These are phyloP conservation scores for Diorhabda carinulata DNA, from an alignment of 1,140 invertebrate species.

Conservation along the genomic window DNA sequence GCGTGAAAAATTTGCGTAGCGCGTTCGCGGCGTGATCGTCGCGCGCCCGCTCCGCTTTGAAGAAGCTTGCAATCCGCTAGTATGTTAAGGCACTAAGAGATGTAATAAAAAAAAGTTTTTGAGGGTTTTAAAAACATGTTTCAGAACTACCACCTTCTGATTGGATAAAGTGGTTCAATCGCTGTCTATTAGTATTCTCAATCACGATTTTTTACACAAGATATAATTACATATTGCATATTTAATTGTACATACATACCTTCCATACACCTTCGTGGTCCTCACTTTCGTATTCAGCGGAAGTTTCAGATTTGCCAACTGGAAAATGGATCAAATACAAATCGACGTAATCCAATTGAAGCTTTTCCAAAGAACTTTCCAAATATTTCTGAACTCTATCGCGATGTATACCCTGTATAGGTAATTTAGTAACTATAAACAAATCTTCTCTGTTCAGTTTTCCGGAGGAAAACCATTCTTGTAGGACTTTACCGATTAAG, in stretches of 20 bases:
- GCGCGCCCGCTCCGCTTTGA: no score
- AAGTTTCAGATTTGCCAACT: conserved; percentile 56
- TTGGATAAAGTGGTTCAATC: no score
- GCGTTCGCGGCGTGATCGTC: no score
- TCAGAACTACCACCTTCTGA: no score
- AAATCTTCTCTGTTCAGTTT: conserved; percentile 68
- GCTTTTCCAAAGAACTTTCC: conserved; percentile 64
- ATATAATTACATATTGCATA: no score
- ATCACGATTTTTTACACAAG: no score
- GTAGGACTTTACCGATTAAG: conserved; percentile 69
- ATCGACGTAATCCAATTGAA: conserved; percentile 76
- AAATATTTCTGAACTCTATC: conserved; percentile 50
- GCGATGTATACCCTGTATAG: conserved; percentile 51
- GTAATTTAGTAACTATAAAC: conserved; percentile 77
- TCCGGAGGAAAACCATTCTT: conserved; percentile 67
- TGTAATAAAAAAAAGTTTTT: no score
- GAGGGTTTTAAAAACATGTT: no score
- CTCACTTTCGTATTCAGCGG: neutral
- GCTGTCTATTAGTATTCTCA: no score
- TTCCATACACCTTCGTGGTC: neutral
- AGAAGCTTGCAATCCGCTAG: no score
- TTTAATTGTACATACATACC: neutral
- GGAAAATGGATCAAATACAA: conserved; percentile 80
- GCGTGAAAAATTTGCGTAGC: no score
- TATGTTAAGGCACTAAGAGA: no score